phyloP scores from a whole-genome alignment of 2,113 vertebrate genomes.

The Vireo altiloquus region DNA sequence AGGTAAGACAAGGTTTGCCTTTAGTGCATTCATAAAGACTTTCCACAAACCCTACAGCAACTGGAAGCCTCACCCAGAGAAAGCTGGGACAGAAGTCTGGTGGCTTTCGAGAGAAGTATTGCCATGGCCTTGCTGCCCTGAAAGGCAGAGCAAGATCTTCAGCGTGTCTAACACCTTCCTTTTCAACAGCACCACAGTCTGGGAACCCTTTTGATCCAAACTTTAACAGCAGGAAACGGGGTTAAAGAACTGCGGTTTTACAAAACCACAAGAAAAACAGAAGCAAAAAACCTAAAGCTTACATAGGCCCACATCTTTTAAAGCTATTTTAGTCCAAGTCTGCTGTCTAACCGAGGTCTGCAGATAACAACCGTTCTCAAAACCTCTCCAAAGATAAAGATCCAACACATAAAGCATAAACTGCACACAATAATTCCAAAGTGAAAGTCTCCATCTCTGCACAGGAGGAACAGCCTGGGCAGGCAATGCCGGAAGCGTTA shows the following conservation, averaged over 20 bases:
- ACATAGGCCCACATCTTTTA: accelerated
- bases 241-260: not conserved
- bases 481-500: not conserved
- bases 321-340: not conserved
- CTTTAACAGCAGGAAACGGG: not conserved
- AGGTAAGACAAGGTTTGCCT: not conserved
- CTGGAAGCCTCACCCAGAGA: not conserved
- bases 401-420: accelerated
- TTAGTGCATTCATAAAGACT: not conserved
- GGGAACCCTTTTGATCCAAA: not conserved
- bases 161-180: not conserved
- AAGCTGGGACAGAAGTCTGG: not conserved
- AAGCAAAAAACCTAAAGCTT: not conserved
- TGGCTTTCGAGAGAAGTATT: not conserved
- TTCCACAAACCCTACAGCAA: not conserved
- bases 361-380: not conserved
- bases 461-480: accelerated
- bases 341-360: not conserved
- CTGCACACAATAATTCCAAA: not conserved
- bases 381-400: not conserved
- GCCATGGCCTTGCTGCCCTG: not conserved
- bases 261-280: not conserved
- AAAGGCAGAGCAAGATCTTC: not conserved
- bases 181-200: not conserved
- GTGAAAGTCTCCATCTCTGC: accelerated